Base-by-base conservation (phyloP, 2,797 vertebrate genomes). In the Rhinoraja longicauda region DNA sequence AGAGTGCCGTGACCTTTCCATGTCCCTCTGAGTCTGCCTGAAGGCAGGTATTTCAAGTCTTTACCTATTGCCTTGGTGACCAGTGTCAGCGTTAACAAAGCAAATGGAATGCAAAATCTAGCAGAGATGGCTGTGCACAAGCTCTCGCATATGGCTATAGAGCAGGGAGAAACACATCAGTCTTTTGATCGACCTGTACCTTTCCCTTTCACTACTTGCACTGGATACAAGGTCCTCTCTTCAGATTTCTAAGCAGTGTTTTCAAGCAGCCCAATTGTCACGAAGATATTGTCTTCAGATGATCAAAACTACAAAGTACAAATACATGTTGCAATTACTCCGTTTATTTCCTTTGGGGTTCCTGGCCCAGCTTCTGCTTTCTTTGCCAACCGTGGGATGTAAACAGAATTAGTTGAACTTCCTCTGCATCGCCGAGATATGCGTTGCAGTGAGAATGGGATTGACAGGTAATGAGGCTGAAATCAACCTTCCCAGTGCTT, bases 1-100 rank as follows among this genome's bases (percentile, higher is more conserved):
- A 96, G 97, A 97, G 98, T 97, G 97, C 97, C 96, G 96, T 97
- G 97, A 98, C 97, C 97, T 97, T 95, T 96, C 95, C 95, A 96
- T 96, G 95, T 97, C 95, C 96, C 95, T 96, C 95, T 95, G 94
- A 96, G 94, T 94, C 94, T 95, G 97, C 95, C 94, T 95, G 95
- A 96, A 94, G 96, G 95, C 95, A 96, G 94, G 95, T 95, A 96
- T 95, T 95, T 95, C 95, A 97, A 95, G 94, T 73, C 70, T 92
- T 92, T 92, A 73, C 90, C 90, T 92, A 92, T 94, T 93, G 95
- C 93, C 95, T 94, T 95, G 94, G 96, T 96, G 96, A 97, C 96
- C 95, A 95, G 95, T 96, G 95, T 96, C 95, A 96, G 95, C 95
- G 96, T 97, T 97, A 97, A 96, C 97, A 95, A 96, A 32, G 96